Base-by-base conservation (phyloP, 2,113 vertebrate genomes). In the Corvus cornix region DNA sequence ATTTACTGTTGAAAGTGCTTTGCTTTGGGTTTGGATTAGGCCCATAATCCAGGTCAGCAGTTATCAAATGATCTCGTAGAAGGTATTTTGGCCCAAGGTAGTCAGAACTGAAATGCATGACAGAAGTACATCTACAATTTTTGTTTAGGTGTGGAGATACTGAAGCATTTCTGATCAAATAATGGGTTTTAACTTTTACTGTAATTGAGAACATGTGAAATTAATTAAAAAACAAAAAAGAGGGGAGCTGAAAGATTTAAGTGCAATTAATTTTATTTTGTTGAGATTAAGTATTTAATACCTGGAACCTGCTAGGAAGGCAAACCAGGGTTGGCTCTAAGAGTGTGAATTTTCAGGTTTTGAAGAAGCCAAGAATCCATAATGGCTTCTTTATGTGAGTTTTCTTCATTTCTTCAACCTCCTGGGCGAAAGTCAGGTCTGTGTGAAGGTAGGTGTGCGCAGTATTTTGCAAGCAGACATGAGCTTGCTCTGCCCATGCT, bases 381-480 rank as follows among this genome's bases (percentile, higher is more conserved):
- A 87, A 84, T 30, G 76, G 41, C 58, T 89, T 62, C 58, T 95
- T 87, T 58, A 33, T 73, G 41, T 58, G 66, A 28, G 33, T 76
- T 95, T 94, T 92, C 88, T 77, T 91, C 3, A 69, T 87, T 94
- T 94, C 86, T 92, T 70, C 74, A 89, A 0, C 69, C 46, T 94
- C 60, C 73, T 87, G 77, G 74, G 89, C 1, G 5, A 76, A 77
- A 92, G 76, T 84, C 75, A 78, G 94, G 56, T 60, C 89, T 84
- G 52, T 90, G 86, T 37, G 89, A 60, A 91, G 93, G 68, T 92
- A 93, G 95, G 80, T 93, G 94, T 87, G 86, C 1, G 0, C 10
- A 26, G 80, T 60, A 31, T 93, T 97, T 95, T 95, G 96, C 95
- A 95, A 94, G 93, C 84, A 95, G 94, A 92, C 91, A 53, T 10